Conservation (phyloP, 2,797 vertebrate genomes). For the Protosalanx chinensis region DNA sequence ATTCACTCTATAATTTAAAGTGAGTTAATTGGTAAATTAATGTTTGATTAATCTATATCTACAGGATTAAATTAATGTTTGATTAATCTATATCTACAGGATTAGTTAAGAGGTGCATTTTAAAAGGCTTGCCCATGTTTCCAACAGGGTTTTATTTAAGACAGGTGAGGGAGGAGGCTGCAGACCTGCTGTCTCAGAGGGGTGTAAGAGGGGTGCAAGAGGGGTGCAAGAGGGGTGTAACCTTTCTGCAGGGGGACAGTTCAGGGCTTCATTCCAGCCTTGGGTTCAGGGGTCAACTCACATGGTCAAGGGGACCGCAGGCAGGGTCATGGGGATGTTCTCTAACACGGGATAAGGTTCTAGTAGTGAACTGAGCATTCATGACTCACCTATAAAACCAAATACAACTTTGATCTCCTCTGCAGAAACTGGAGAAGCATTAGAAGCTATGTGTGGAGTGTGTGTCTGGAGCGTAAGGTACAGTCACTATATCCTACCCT, state of each 20-base stretch:
- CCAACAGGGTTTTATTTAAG: constrained; percentile 21
- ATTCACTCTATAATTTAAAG: too few relatives aligned
- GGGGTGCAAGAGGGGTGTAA: constrained; percentile 1
- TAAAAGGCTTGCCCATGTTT: too few relatives aligned
- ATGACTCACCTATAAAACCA: constrained; percentile 12
- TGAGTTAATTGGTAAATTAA: too few relatives aligned
- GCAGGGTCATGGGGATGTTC: constrained; percentile 16
- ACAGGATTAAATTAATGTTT: too few relatives aligned
- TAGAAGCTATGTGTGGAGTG: constrained; percentile 53
- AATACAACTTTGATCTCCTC: constrained; percentile 28
- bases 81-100: too few relatives aligned
- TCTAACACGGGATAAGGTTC: not conserved
- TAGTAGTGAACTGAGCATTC: constrained; percentile 19
- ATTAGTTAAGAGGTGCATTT: too few relatives aligned
- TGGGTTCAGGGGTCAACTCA: constrained; percentile 51
- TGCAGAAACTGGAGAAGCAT: constrained; percentile 30
- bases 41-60: too few relatives aligned
- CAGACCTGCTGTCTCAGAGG: constrained; percentile 30
- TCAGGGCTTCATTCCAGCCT: constrained; percentile 34
- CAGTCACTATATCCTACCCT: not conserved
- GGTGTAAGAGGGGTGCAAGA: not conserved
- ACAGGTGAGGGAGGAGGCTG: constrained; percentile 15
- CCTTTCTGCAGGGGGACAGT: constrained; percentile 34
- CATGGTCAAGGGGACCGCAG: constrained; percentile 55
- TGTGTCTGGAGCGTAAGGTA: constrained; percentile 60